Percentiles rank a stretch among this genome's conserved stretches.
phyloP scores from a whole-genome alignment of 1,140 invertebrate species.

The Steinernema khuongi region DNA sequence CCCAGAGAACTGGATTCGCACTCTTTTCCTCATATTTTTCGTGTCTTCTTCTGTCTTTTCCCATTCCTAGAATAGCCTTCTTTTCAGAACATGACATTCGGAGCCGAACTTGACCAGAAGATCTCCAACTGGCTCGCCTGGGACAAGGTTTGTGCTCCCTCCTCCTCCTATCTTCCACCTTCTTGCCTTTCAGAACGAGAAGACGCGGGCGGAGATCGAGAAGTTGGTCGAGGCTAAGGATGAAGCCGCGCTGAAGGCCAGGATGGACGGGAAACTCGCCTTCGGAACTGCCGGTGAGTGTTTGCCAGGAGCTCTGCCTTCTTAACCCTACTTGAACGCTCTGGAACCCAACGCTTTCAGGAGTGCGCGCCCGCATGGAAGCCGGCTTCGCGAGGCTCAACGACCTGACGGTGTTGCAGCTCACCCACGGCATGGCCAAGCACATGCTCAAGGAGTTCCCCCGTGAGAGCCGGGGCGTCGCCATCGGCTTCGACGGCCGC shows the following conservation, averaged over 20 bases:
- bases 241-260: slow-evolving; percentile 62
- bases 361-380: slow-evolving; percentile 81
- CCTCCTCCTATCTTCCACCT: slow-evolving; percentile 20
- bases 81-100: slow-evolving; percentile 21
- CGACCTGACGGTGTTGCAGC: slow-evolving; percentile 92
- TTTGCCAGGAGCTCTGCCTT: slow-evolving; percentile 19
- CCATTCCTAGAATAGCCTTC: not conserved
- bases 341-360: slow-evolving; percentile 43
- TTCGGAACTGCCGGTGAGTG: slow-evolving; percentile 75
- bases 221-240: slow-evolving; percentile 63
- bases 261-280: slow-evolving; percentile 69
- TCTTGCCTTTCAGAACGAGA: slow-evolving; percentile 61
- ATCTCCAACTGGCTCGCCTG: slow-evolving; percentile 67
- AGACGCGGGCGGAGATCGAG: slow-evolving; percentile 63
- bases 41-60: not conserved
- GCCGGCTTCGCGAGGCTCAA: slow-evolving; percentile 90
- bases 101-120: slow-evolving; percentile 62
- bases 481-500: slow-evolving; percentile 89
- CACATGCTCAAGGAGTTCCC: slow-evolving; percentile 66
- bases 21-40: not conserved
- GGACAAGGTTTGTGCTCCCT: slow-evolving; percentile 63
- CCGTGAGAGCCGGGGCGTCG: slow-evolving; percentile 68
- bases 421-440: slow-evolving; percentile 80
- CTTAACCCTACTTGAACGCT: not conserved
- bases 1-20: too few species aligned